Evolutionary conservation across 1,140 invertebrate species (phyloP).

Genomic region (Pseudomyrmex concolor): DNA sequence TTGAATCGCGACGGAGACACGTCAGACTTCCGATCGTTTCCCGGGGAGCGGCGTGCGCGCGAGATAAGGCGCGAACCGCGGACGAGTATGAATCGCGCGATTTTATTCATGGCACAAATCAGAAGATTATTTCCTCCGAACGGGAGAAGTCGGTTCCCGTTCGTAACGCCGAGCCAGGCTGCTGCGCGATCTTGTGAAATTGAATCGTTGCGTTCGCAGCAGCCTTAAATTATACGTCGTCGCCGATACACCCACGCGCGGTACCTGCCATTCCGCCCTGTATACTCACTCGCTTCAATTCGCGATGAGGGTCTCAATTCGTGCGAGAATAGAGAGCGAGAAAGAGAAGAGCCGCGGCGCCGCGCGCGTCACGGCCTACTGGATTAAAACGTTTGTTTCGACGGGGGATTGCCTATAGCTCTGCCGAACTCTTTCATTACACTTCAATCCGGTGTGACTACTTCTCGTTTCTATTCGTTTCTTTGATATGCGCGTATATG

Average conservation of each 20-base stretch:
- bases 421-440: conserved; percentile 66
- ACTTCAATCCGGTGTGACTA: conserved; percentile 45
- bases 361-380: conserved; percentile 58
- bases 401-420: conserved; percentile 63
- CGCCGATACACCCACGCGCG: conserved; percentile 72
- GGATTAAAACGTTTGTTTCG: conserved; percentile 74
- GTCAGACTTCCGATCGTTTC: conserved; percentile 65
- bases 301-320: conserved; percentile 55
- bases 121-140: conserved; percentile 72
- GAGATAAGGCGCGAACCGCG: conserved; percentile 61
- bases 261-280: conserved; percentile 46
- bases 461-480: conserved; percentile 16
- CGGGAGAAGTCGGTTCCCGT: conserved; percentile 64
- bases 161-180: conserved; percentile 56
- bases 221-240: conserved; percentile 78
- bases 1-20: conserved; percentile 45
- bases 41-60: conserved; percentile 36
- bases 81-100: conserved; percentile 73
- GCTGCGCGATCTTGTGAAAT: conserved; percentile 73
- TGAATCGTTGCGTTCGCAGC: conserved; percentile 74
- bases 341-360: conserved; percentile 23
- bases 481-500: conserved; percentile 29
- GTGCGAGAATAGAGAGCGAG: conserved; percentile 1
- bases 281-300: conserved; percentile 56
- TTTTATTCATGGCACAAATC: conserved; percentile 73